Base-by-base conservation (phyloP, 2,888 invertebrate species). In the Sarcophaga rosellei region DNA sequence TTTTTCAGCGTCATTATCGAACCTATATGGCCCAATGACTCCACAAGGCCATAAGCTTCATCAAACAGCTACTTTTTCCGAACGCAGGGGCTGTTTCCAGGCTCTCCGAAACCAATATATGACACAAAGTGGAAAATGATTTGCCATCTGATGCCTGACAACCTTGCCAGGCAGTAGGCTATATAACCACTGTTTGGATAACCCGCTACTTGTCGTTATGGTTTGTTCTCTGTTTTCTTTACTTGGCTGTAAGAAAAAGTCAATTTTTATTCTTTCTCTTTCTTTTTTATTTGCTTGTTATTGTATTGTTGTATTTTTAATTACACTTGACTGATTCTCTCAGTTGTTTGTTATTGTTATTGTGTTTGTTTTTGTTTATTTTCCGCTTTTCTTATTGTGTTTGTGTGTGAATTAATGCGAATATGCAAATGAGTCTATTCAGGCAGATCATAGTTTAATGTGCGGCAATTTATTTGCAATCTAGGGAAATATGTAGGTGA, bases 301-400 rank as follows among this genome's bases (percentile, higher is more conserved):
- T 66, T 66, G 66, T 53, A 53, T 76, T 57, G 25, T 59, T 57
- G 44, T 66, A 45, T 59, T 68, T 76, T 79, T 66, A 79, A 79
- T 79, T 79, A 79, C 57, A 79, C 79, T 79, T 73, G 79, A 65
- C 57, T 72, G 65, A 23, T 72, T 59, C 35, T 59, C 35, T 45
- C 53, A 25, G 12, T 62, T 47, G 35, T 68, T 68, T 62, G 57
- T 69, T 21, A 25, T 25, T 35, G 35, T 35, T 35, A 35, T 35
- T 8, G 8, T 35, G 68, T 35, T 4, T 63, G n/a, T 45, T 68
- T n/a, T 75, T 35, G 44, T 75, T n/a, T 53, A 17, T 17, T 2
- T 53, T 17, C 3, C 17, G 53, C 4, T 12, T 53, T 17, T 17
- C 53, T 17, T 17, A 3, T 53, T 53, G 53, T 53, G 53, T 15